These are phyloP conservation scores for Megalopta genalis DNA, from an alignment of 1,140 invertebrate species.

Conservation along the genomic window DNA sequence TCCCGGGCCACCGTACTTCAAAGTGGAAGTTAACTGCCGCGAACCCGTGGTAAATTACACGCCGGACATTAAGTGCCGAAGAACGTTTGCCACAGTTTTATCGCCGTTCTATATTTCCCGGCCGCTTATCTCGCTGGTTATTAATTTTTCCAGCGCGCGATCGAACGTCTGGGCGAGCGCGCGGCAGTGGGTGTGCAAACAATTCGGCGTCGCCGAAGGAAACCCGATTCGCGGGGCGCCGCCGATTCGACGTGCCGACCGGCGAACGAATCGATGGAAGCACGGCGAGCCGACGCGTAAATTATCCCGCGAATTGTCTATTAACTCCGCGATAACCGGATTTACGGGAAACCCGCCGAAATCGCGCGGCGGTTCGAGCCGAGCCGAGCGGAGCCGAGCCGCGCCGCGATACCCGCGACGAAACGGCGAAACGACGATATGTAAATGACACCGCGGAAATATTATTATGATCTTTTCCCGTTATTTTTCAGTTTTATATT, in stretches of 20 bases:
- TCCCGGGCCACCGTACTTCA: conserved; percentile 37
- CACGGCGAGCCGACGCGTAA: not conserved
- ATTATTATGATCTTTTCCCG: not conserved
- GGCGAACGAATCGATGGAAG: not conserved
- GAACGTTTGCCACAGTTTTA: conserved; percentile 50
- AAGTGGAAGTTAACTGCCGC: conserved; percentile 50
- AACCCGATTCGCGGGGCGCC: too few species aligned
- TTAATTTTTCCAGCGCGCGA: conserved; percentile 29
- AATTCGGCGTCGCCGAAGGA: not conserved
- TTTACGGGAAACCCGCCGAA: not conserved
- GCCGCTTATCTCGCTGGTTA: conserved; percentile 38
- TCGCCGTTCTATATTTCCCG: conserved; percentile 42
- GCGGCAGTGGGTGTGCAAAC: not conserved
- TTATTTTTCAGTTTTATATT: not conserved
- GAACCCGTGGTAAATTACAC: conserved; percentile 55
- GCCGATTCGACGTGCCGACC: not conserved
- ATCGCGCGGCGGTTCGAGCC: not conserved
- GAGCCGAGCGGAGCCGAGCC: too few species aligned
- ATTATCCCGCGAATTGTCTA: not conserved
- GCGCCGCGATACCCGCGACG: too few species aligned
- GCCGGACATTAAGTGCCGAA: conserved; percentile 54
- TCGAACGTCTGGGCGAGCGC: not conserved
- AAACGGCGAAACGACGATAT: not conserved
- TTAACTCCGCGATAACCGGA: not conserved
- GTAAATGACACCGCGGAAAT: not conserved